Conservation (phyloP, 2,888 invertebrate species). For the Scaeva pyrastri region DNA sequence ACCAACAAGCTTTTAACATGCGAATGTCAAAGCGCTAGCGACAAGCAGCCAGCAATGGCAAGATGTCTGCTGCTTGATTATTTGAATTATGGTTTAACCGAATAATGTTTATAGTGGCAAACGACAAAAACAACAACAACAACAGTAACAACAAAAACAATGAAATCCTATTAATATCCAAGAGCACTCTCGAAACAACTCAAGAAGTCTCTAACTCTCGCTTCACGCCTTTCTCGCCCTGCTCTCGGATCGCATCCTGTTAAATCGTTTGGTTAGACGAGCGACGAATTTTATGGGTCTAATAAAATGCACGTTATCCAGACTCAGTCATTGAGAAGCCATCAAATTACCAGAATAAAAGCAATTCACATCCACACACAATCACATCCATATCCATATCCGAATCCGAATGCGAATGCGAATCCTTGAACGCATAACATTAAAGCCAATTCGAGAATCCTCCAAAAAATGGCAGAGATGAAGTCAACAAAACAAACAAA, state of each 20-base stretch:
- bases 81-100: not conserved
- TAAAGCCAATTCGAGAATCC: slow-evolving; percentile 26
- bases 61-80: slow-evolving; percentile 17
- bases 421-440: slow-evolving; percentile 48
- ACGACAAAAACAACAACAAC: slow-evolving; percentile 26
- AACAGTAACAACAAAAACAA: too few relatives aligned
- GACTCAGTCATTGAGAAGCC: slow-evolving; percentile 65
- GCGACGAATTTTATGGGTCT: slow-evolving; percentile 63
- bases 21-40: slow-evolving; percentile 36
- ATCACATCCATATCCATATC: slow-evolving; percentile 34
- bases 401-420: too few relatives aligned
- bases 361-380: slow-evolving; percentile 42
- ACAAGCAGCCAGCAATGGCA: not conserved
- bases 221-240: too few relatives aligned
- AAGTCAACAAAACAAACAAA: slow-evolving; percentile 18
- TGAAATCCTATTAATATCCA: slow-evolving; percentile 8
- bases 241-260: not conserved
- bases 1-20: slow-evolving; percentile 39
- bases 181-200: not conserved
- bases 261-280: slow-evolving; percentile 39
- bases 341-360: slow-evolving; percentile 64
- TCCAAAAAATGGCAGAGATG: not conserved
- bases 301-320: slow-evolving; percentile 72
- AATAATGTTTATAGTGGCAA: not conserved
- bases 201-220: too few relatives aligned